A percentile compares a stretch with the other conserved stretches of the same genome.
Conservation (phyloP, 2,113 vertebrate species). For the Mastomys coucha region DNA sequence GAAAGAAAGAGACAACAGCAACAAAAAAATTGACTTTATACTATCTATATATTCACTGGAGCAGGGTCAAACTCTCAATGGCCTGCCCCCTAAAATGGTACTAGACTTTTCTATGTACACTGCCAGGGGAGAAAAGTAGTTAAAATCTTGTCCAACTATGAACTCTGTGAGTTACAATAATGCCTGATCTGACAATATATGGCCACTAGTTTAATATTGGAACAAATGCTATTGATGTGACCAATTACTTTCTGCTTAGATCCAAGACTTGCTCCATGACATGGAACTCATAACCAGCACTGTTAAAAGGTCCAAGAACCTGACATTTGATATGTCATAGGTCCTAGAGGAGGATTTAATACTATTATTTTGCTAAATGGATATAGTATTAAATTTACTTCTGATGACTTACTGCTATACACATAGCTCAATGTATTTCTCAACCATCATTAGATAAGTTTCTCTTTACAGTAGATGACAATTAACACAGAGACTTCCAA, state of each 20-base stretch:
- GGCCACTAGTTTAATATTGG: not conserved
- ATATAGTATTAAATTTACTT: not conserved
- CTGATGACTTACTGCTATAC: not conserved
- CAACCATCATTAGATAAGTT: not conserved
- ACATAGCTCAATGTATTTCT: not conserved
- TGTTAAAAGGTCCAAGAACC: not conserved
- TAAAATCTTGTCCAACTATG: not conserved
- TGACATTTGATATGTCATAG: not conserved
- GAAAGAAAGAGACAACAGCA: not conserved
- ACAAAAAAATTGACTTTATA: not conserved
- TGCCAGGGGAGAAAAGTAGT: not conserved
- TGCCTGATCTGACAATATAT: not conserved
- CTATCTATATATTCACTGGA: not conserved
- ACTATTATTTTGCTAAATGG: not conserved
- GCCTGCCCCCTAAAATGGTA: not conserved
- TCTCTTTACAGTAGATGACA: not conserved
- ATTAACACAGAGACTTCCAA: not conserved
- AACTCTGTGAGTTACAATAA: not conserved
- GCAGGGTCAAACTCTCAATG: not conserved
- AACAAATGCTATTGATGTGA: not conserved
- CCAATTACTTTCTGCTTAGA: not conserved
- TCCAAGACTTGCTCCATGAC: not conserved
- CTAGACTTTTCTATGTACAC: not conserved
- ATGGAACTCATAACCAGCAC: not conserved
- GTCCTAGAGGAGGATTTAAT: not conserved